Conservation (phyloP, 2,888 invertebrate genomes). For the Aphidoletes aphidimyza region DNA sequence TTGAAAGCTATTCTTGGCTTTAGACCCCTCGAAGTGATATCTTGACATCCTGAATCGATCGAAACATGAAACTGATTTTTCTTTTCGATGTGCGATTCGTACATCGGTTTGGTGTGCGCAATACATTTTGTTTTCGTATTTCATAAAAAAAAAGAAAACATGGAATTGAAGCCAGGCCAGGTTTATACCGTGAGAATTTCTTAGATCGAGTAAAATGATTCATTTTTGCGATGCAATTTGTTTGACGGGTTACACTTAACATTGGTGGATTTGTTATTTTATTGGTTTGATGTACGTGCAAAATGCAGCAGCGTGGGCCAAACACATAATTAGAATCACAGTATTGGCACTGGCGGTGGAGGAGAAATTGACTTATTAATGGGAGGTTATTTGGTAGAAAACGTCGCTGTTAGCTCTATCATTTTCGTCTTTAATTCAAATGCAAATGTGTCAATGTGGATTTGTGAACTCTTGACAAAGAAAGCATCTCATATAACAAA, state of each 20-base stretch:
- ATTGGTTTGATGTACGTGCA: background rate
- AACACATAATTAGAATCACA: background rate
- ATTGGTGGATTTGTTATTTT: background rate
- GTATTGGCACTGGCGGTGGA: background rate
- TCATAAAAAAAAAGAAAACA: too few species aligned
- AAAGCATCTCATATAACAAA: too few species aligned
- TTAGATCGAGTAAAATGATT: background rate
- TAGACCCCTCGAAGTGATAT: background rate
- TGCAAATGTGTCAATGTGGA: too few species aligned
- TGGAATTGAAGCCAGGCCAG: too few species aligned
- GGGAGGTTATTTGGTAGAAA: background rate
- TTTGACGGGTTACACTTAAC: background rate
- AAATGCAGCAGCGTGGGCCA: background rate
- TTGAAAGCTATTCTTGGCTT: background rate
- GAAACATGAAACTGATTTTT: background rate
- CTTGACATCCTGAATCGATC: background rate
- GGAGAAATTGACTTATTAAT: background rate
- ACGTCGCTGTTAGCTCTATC: too few species aligned
- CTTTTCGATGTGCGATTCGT: background rate
- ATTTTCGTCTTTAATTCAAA: too few species aligned
- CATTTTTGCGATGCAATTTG: background rate
- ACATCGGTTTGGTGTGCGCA: background rate
- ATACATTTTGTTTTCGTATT: too few species aligned
- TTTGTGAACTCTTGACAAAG: too few species aligned
- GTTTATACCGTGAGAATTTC: background rate